Evolutionary conservation across 2,113 vertebrate species (phyloP), one percentile per base, ranked within the genome.

Genomic region (Pristiophorus japonicus): DNA sequence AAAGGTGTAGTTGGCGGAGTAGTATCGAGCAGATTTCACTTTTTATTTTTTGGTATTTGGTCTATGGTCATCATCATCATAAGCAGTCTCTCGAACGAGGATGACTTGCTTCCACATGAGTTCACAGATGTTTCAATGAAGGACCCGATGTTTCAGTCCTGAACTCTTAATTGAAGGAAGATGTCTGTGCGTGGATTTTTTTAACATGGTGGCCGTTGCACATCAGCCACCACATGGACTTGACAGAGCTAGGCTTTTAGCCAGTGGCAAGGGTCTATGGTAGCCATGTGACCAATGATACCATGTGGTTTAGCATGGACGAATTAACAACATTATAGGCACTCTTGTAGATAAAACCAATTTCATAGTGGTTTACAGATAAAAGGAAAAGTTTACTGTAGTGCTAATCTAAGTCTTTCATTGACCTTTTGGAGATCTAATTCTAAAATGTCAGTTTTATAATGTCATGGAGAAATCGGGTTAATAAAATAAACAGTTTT

Each of bases 371-470:
- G 27, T 55, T 90, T 62, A 90, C 24, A 18, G 30, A 62, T 16
- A 81, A 81, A 20, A 42, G 18, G 38, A n/a, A 81, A 81, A 11
- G 70, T 73, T 70, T 73, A 14, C 16, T 20, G 30, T 62, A 2
- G 20, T 92, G 14, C 38, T 38, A 91, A 92, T 65, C 16, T 22
- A 38, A 63, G n/a, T 63, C 16, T 62, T 10, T 88, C 8, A 24
- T 59, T 62, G 34, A n/a, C 14, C 12, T 90, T 91, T 38, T 92
- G 55, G n/a, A 38, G 12, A 20, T 16, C 59, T 20, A 1, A 91
- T 91, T 63, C 88, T 91, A 18, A 91, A 91, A 62, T 90, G 27
- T 62, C 12, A 87, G 45, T 87, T 87, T 47, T 47, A 87, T 87
- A 87, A 87, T 51, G 75, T 81, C 78, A 62, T 65, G 6, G 85